Evolutionary conservation across 1,140 invertebrate genomes (phyloP), one percentile per base, ranked within the genome.

Genomic region (Saccostrea cuccullata): DNA sequence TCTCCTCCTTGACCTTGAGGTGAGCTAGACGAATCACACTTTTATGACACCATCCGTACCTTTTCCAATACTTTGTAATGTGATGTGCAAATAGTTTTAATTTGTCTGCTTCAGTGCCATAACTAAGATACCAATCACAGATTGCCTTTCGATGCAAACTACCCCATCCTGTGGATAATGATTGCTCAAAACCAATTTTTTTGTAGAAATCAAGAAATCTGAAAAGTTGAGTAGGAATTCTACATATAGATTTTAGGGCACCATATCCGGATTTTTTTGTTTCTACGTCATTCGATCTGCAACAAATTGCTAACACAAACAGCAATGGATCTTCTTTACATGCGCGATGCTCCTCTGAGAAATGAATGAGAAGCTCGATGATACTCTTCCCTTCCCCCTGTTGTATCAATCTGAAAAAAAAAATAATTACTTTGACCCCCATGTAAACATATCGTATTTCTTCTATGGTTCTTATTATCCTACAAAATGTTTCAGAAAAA

Each of bases 81-180:
- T 64, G 96, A 90, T 96, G 95, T 2, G 96, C 96, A 11, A 97
- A 93, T 82, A 96, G 95, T 91, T 96, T 93, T 6, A 96, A 95
- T 30, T 96, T 93, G 88, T 96, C 96, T 1, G 85, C 60, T 15
- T 96, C 2, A 96, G 96, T 0, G 97, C 95, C 85, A 96, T 96
- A 89, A 11, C 70, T 86, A 91, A 97, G 89, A 89, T 93, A 97
- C 97, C 97, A 97, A 6, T 95, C 95, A 55, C 94, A 94, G 2
- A 97, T 94, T 84, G 95, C 95, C 87, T 95, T 96, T 86, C 96
- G 95, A 95, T 96, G 96, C 2, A 96, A 96, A 91, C 96, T 95
- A 55, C 97, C 96, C 95, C 96, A 97, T 73, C 96, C 94, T 36
- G 90, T 92, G 4, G 89, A 89, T 23, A 6, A n/a, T 9, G 85